phyloP scores from a whole-genome alignment of 2,113 vertebrate genomes.

The Phalacrocorax pelagicus region DNA sequence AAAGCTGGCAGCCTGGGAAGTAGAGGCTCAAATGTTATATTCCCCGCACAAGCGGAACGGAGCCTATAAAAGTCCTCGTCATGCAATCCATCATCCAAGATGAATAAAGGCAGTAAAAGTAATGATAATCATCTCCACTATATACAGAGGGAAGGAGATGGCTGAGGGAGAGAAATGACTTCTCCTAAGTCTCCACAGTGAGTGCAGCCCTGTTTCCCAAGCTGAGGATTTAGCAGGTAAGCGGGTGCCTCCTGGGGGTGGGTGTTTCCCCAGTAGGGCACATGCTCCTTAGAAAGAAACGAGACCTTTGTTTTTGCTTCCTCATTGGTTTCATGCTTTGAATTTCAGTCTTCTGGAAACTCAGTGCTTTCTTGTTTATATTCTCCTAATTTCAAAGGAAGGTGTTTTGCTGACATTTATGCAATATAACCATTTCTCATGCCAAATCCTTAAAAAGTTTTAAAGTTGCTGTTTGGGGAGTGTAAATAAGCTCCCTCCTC shows the following conservation, averaged over 20 bases:
- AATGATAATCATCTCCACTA: background rate
- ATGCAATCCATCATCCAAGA: background rate
- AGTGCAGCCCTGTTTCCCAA: background rate
- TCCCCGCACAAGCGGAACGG: background rate
- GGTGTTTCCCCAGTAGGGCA: background rate
- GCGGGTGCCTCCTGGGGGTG: fast-evolving
- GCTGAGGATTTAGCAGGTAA: background rate
- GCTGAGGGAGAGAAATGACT: background rate
- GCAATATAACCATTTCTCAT: background rate
- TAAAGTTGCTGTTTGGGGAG: background rate
- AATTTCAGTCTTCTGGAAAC: background rate
- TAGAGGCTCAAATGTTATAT: background rate
- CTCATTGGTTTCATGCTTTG: background rate
- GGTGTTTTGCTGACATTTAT: background rate
- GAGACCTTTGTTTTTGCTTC: background rate
- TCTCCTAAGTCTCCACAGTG: background rate
- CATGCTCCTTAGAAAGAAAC: background rate
- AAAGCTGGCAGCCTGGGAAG: background rate
- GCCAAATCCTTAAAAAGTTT: background rate
- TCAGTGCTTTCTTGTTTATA: background rate
- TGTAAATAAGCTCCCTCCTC: background rate
- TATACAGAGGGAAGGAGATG: background rate
- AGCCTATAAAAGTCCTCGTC: background rate
- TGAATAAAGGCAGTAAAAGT: background rate
- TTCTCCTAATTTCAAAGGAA: background rate